These are phyloP conservation scores for Styela clava DNA, from an alignment of 23 tunicate genomes.

Conservation along the genomic window DNA sequence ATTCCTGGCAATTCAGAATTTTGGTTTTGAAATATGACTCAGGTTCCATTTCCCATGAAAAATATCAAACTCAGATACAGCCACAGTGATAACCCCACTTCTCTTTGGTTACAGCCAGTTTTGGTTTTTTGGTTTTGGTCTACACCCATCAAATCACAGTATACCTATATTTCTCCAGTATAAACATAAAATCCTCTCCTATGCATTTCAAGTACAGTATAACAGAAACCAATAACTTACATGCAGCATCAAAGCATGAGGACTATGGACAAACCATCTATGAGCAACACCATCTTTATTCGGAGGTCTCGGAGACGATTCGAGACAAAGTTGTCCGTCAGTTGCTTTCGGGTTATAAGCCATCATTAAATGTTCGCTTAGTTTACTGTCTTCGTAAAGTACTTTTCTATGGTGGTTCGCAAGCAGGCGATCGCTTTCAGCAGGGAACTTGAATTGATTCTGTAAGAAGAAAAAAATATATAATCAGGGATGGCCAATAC, in stretches of 20 bases:
- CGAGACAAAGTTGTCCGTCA: conserved; percentile 90
- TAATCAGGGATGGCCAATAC: background rate
- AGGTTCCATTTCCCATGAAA: too few species aligned
- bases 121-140: too few species aligned
- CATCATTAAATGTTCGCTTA: conserved; percentile 73
- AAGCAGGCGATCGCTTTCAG: conserved; percentile 81
- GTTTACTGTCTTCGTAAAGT: conserved; percentile 78
- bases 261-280: conserved; percentile 94
- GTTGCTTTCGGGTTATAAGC: conserved; percentile 98
- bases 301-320: conserved; percentile 77
- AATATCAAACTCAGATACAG: too few species aligned
- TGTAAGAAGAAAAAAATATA: conserved; percentile 4
- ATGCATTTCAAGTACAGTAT: too few species aligned
- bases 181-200: too few species aligned
- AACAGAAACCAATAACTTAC: too few species aligned
- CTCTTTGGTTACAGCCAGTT: too few species aligned
- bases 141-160: too few species aligned
- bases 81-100: too few species aligned
- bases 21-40: too few species aligned
- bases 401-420: conserved; percentile 91
- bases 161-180: too few species aligned
- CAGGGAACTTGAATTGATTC: conserved; percentile 90
- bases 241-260: conserved; percentile 94
- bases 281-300: conserved; percentile 54
- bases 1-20: too few species aligned